Evolutionary conservation across 1,140 invertebrate species (phyloP), one percentile per base, ranked within the genome.

Genomic region (Stegodyphus dumicola): DNA sequence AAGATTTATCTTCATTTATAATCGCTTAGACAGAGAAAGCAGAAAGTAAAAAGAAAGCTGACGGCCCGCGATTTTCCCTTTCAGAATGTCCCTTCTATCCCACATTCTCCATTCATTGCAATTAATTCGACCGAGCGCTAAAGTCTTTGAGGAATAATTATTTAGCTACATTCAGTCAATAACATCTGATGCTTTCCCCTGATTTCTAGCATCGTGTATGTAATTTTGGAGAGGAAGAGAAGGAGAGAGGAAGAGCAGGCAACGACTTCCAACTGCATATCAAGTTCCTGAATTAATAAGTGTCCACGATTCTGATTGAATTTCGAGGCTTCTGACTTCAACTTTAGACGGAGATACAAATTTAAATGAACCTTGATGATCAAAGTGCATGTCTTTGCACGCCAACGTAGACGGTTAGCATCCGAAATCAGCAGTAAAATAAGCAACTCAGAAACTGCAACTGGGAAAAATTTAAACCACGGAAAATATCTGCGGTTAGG

Each of bases 111-210:
- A 33, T 33, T 33, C 33, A 33, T 33, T 33, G 33, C 33, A 33
- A 33, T 33, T 33, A 33, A 33, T 33, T 33, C 33, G 33, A 33
- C 33, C 3, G 33, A 33, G 33, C 69, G 56, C 73, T 67, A 81
- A 73, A 81, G 67, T 51, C 78, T 54, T 71, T 69, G n/a, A n/a
- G 53, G 78, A 81, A 73, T 81, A 81, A 81, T 81, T 81, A 81
- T 81, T 81, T 81, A 81, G 78, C 78, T 73, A 81, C 78, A 71
- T 73, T 64, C 78, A 81, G 78, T 81, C 78, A 81, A 81, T 81
- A 81, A 56, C 78, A 71, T 81, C 78, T 81, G 78, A 81, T 73
- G 69, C 67, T 73, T 81, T 81, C 13, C 66, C 49, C 48, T 48
- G 65, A 79, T 70, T 54, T 48, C 66, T 11, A 70, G 54, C 51